Evolutionary conservation across 2,888 invertebrate genomes (phyloP), one percentile per base, ranked within the genome.

Genomic region (Agrilus mali): DNA sequence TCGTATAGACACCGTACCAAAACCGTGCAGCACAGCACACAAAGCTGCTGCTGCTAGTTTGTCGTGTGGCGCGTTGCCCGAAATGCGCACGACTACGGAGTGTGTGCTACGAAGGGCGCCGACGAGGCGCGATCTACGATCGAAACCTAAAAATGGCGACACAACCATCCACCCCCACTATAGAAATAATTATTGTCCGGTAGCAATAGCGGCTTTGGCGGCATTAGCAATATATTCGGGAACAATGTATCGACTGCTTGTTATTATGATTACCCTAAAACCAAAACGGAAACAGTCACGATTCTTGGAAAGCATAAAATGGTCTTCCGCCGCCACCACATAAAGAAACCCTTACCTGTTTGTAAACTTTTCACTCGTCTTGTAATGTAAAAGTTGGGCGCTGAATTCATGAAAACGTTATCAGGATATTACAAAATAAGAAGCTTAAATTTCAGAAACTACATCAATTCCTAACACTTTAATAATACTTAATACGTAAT

Each of bases 111-210:
- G 20, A 39, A 36, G 42, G 38, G 36, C 57, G 54, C 48, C 41
- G 47, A 42, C 20, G 33, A 40, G 42, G 38, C 33, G 46, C 47
- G 48, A 49, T 44, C 45, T 36, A 34, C 41, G 36, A 46, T 50
- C 61, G 61, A 55, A 49, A 43, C 45, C 55, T 53, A 55, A 57
- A 58, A 56, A 58, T 58, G 59, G 58, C 54, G 59, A 52, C 51
- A 48, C 46, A 48, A 49, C 49, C 50, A 27, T 10, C 56, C 55
- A 57, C 58, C 59, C 58, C 53, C 55, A 45, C 45, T 50, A 47
- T 51, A 48, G 42, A 27, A 10, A 4, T 10, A 27, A 49, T 52
- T 50, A 52, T 50, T 52, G 46, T 44, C 22, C 40, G 40, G 46
- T 39, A 44, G 41, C 44, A 45, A 33, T 16, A 17, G 44, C 41